These are phyloP conservation scores for Allobates femoralis DNA, from an alignment of 2,797 vertebrate genomes.

Conservation along the genomic window DNA sequence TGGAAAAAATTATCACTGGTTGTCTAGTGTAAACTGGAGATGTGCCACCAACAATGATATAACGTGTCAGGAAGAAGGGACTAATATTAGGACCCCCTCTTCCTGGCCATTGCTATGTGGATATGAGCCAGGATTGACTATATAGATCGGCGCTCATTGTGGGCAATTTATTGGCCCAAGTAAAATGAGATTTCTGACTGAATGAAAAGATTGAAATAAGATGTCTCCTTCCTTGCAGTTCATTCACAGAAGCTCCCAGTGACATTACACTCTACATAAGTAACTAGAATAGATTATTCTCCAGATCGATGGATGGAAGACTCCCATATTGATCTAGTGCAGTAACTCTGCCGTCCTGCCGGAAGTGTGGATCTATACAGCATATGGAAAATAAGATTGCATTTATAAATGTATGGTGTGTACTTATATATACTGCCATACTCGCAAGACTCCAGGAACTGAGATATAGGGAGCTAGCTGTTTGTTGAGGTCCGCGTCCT, in stretches of 20 bases:
- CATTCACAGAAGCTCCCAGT: neutral
- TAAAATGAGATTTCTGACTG: neutral
- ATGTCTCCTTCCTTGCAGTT: neutral
- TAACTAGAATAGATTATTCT: neutral
- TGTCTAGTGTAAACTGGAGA: too few species aligned
- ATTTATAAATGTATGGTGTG: neutral
- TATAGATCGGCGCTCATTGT: too few species aligned
- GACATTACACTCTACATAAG: neutral
- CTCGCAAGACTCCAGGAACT: neutral
- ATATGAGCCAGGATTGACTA: too few species aligned
- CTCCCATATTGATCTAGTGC: constrained; percentile 19
- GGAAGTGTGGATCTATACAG: constrained; percentile 23
- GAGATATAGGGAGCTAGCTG: neutral
- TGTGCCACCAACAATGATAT: too few species aligned
- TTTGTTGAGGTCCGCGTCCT: neutral
- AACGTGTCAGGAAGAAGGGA: too few species aligned
- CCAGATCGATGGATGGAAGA: constrained; percentile 8
- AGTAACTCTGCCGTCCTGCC: neutral
- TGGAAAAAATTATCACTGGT: too few species aligned
- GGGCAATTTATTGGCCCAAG: too few species aligned
- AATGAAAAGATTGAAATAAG: neutral
- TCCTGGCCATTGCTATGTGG: too few species aligned
- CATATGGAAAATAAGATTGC: neutral
- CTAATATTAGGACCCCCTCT: too few species aligned
- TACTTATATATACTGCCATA: neutral